Percentiles rank a stretch among this genome's conserved stretches.
Conservation (phyloP, 2,113 vertebrate genomes). For the Sakesphorus luctuosus region DNA sequence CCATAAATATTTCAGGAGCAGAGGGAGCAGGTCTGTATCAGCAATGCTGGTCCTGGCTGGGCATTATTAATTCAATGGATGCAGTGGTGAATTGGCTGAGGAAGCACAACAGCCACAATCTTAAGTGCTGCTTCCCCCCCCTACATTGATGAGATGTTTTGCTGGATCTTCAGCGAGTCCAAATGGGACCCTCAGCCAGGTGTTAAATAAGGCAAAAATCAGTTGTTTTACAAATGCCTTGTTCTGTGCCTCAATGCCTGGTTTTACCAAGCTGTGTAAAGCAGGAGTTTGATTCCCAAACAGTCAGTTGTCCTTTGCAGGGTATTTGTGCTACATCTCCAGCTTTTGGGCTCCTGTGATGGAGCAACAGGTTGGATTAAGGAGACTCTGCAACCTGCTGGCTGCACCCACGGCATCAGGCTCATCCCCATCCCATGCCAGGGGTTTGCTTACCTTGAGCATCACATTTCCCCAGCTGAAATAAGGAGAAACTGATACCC, state of each 20-base stretch:
- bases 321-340: not conserved
- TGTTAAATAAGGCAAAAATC: not conserved
- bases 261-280: not conserved
- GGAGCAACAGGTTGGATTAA: not conserved
- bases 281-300: not conserved
- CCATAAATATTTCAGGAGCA: constrained; percentile 64
- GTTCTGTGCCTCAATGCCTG: not conserved
- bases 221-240: not conserved
- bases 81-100: constrained; percentile 36
- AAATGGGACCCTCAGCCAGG: not conserved
- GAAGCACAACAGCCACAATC: not conserved
- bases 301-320: not conserved
- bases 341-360: not conserved
- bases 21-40: not conserved
- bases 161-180: not conserved
- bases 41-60: not conserved
- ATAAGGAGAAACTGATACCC: not conserved
- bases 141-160: not conserved
- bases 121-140: not conserved
- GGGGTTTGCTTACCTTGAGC: fast-evolving
- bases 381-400: not conserved
- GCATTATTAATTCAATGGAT: constrained; percentile 62
- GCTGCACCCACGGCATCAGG: not conserved
- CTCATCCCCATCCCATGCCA: not conserved
- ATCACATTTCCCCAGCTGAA: not conserved